Conservation (phyloP, 2,888 invertebrate species). For the Nomada goodeniana region DNA sequence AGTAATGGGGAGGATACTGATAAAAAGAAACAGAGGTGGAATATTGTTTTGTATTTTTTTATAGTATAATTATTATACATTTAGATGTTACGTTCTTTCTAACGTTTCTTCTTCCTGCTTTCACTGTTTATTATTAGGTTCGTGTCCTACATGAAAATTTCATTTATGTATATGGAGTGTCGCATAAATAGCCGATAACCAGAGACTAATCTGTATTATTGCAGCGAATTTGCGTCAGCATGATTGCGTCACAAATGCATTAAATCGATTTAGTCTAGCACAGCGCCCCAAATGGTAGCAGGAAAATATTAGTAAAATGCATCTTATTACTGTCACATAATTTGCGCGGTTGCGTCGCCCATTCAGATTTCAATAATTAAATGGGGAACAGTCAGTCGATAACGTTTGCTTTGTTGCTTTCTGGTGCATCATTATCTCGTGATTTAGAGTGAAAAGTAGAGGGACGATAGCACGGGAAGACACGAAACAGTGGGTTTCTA, state of each 20-base stretch:
- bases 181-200: background rate
- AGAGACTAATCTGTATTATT: background rate
- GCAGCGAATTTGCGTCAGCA: background rate
- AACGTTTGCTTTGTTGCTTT: background rate
- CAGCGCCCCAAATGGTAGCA: background rate
- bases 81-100: too few relatives aligned
- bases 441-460: conserved; percentile 8
- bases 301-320: background rate
- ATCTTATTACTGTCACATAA: background rate
- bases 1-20: too few relatives aligned
- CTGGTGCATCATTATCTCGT: conserved; percentile 29
- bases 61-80: too few relatives aligned
- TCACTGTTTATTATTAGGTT: too few relatives aligned
- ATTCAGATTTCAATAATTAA: background rate
- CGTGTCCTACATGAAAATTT: too few relatives aligned
- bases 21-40: too few relatives aligned
- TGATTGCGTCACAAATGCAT: conserved; percentile 8
- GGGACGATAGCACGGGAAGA: conserved; percentile 41
- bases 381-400: background rate
- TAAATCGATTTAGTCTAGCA: background rate
- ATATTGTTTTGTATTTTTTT: too few relatives aligned
- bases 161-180: background rate
- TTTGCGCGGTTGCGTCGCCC: background rate
- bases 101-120: too few relatives aligned
- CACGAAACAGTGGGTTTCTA: conserved; percentile 42